Evolutionary conservation across 2,888 invertebrate species (phyloP), one percentile per base, ranked within the genome.

Genomic region (Tinea pellionella): DNA sequence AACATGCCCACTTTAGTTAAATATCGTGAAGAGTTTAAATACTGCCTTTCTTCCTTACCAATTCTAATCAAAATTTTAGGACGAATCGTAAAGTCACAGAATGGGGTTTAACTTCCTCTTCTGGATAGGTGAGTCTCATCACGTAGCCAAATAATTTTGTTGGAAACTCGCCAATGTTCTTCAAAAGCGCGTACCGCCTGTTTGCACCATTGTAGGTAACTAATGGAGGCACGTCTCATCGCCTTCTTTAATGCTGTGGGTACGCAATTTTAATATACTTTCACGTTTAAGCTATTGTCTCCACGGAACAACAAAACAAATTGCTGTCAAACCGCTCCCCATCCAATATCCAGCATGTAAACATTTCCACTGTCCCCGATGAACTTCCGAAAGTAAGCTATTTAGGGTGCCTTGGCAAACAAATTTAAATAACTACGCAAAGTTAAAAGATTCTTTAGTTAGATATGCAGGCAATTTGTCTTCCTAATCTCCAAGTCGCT

Each of bases 381-480:
- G 47, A 47, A 47, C 47, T 47, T 16, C 47, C 15, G 13, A 13
- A 47, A 47, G 16, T 47, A 47, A 9, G 2, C 47, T 47, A 47
- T 47, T 47, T 47, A 6, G 15, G 47, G 16, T 9, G 37, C n/a
- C 12, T 47, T 47, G 2, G 47, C 47, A 47, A 47, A 47, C 47
- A 47, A 47, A 47, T 47, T 47, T 47, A 47, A 47, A 47, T 47
- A 47, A 16, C 15, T 47, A 47, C 15, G 13, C 47, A 15, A 47
- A 47, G 47, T 47, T 55, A 24, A 47, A 57, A 57, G 57, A 32
- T 57, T 32, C 15, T 57, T 57, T 9, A 16, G 30, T 13, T 13
- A 57, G 57, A 62, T 63, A 65, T 67, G 66, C 66, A 68, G 66
- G 66, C 67, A 69, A 68, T 68, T 68, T 71, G 70, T 75, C 70